Evolutionary conservation across 2,797 vertebrate species (phyloP), one percentile per base, ranked within the genome.

Genomic region (Capromys pilorides): DNA sequence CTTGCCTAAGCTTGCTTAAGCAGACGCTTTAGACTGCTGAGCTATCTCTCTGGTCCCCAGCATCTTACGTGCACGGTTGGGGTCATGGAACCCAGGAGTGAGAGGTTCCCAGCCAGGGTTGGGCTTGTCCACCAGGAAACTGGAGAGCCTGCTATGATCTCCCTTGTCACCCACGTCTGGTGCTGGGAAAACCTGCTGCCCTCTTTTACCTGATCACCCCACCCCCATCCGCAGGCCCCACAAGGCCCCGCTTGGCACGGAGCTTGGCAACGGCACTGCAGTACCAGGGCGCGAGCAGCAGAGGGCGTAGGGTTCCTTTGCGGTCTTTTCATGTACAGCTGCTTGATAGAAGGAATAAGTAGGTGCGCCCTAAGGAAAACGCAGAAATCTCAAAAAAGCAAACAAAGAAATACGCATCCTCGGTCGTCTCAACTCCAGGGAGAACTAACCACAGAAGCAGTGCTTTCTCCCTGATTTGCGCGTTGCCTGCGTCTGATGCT

Each of bases 271-370:
- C 26, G 9, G 16, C 2, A 0, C 6, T 94, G 96, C 95, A 96
- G 93, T 93, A 59, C 22, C 62, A 8, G 1, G 0, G 0, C 0
- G 0, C 5, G 89, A 67, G 5, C 97, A 86, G 81, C 66, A 95
- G 96, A 91, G 89, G 96, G 93, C 86, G 78, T 33, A 41, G 91
- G 7, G 86, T 19, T 24, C 92, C 91, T 88, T 80, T 0, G 64
- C 54, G 19, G 10, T 61, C 5, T 33, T 71, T n/a, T 14, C 82
- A 0, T 24, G 4, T 28, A 0, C 0, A 6, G 69, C 19, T 28
- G 62, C 66, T 85, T 22, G 64, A 0, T 6, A 0, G 31, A 2
- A 71, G 18, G 36, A 31, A n/a, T 64, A 39, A 49, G 24, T 28
- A 79, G 83, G 33, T 1, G 61, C 5, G 57, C 71, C 59, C 57